phyloP scores from a whole-genome alignment of 2,113 vertebrate species.

The Bos indicus region DNA sequence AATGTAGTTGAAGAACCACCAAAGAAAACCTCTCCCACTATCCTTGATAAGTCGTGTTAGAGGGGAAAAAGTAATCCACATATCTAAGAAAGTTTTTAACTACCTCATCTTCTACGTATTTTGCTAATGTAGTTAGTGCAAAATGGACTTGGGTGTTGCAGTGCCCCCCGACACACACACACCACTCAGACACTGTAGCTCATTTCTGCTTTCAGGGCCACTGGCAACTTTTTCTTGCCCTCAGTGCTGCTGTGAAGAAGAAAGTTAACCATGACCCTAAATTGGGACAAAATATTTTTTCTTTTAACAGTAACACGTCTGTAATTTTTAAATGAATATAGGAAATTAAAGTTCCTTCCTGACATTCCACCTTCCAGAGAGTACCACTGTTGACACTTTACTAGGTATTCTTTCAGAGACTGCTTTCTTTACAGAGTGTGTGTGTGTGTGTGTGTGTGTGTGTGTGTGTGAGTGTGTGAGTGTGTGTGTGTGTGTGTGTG shows the following conservation, averaged over 20 bases:
- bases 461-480: too few relatives aligned
- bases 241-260: neutral
- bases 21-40: neutral
- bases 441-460: neutral
- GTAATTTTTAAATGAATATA: neutral
- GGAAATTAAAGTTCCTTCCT: neutral
- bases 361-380: neutral
- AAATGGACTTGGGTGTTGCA: neutral
- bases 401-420: neutral
- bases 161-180: too few relatives aligned
- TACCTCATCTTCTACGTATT: neutral
- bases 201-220: neutral
- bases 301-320: neutral
- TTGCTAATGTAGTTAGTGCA: neutral
- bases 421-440: neutral
- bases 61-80: neutral
- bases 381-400: neutral
- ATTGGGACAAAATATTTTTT: neutral
- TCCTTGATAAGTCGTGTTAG: neutral
- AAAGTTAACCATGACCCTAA: neutral
- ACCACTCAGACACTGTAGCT: neutral
- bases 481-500: neutral
- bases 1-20: neutral
- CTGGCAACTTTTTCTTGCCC: neutral
- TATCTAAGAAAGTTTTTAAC: neutral